Conservation (phyloP, 2,888 invertebrate genomes). For the Priocnemis perturbator region DNA sequence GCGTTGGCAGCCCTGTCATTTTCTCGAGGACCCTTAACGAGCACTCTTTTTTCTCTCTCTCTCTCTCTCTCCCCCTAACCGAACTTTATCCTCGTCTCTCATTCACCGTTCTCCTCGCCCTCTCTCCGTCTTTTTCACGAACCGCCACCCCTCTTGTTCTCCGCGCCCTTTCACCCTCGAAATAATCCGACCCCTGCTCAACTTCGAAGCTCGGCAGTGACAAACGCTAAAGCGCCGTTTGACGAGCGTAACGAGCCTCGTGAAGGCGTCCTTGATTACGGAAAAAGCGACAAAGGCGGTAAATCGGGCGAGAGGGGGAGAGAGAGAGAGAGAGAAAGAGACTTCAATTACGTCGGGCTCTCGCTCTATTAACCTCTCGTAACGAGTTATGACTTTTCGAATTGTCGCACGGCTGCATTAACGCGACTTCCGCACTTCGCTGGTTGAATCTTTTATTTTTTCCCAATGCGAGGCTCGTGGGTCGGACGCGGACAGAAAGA, state of each 20-base stretch:
- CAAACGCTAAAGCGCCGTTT: neutral
- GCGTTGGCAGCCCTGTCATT: constrained; percentile 59
- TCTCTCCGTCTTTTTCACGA: constrained; percentile 13
- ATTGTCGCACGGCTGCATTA: too few species aligned
- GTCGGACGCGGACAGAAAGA: too few species aligned
- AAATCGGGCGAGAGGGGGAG: neutral
- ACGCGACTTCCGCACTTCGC: too few species aligned
- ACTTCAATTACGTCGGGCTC: too few species aligned
- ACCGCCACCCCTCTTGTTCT: neutral
- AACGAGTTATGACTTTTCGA: too few species aligned
- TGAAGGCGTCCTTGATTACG: constrained; percentile 4
- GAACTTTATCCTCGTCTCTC: neutral
- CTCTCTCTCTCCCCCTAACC: constrained; percentile 7
- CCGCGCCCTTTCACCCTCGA: constrained; percentile 28
- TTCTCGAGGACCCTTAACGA: constrained; percentile 58
- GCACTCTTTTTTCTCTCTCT: constrained; percentile 39
- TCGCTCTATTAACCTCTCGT: too few species aligned
- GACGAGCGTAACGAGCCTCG: constrained; percentile 27
- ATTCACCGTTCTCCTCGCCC: constrained; percentile 26
- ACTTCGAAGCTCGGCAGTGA: constrained; percentile 1
- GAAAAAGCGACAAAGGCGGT: constrained; percentile 36
- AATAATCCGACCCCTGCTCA: constrained; percentile 38
- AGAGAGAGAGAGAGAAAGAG: too few species aligned
- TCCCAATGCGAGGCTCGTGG: too few species aligned
- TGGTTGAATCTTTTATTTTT: too few species aligned